Evolutionary conservation across 2,888 invertebrate genomes (phyloP).

Genomic region (Tipula confusa): DNA sequence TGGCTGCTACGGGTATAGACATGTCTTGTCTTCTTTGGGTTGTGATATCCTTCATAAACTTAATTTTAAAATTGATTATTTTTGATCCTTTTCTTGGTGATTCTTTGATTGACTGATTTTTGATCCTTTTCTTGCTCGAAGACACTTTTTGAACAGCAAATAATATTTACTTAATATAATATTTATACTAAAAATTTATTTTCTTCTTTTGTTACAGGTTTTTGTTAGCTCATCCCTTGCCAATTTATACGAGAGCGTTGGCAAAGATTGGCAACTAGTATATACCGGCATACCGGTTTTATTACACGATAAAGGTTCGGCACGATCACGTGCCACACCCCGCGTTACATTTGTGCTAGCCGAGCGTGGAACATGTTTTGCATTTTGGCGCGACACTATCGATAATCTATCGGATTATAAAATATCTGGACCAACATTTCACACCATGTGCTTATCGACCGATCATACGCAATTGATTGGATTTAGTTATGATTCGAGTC

Average conservation of each 20-base stretch:
- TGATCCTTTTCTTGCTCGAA: no score
- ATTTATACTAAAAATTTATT: no score
- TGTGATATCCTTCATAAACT: no score
- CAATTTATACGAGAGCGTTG: conserved; percentile 62
- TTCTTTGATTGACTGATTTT: no score
- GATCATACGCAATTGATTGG: conserved; percentile 75
- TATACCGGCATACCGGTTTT: conserved; percentile 77
- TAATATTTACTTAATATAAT: no score
- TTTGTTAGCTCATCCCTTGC: conserved; percentile 72
- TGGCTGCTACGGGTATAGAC: no score
- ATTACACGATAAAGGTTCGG: conserved; percentile 71
- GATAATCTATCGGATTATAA: conserved; percentile 74
- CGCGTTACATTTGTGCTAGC: conserved; percentile 67
- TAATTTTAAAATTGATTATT: no score
- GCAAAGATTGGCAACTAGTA: conserved; percentile 64
- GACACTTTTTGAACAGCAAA: no score
- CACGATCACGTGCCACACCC: conserved; percentile 62
- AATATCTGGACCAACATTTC: conserved; percentile 67
- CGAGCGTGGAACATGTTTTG: conserved; percentile 75
- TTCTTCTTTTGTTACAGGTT: conserved; percentile 50
- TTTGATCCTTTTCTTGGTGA: no score
- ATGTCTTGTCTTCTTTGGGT: no score
- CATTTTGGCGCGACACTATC: conserved; percentile 75
- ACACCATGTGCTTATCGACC: conserved; percentile 71
- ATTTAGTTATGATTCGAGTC: conserved; percentile 71